Evolutionary conservation across 2,113 vertebrate species (phyloP), one percentile per base, ranked within the genome.

Genomic region (Catharus bicknelli): DNA sequence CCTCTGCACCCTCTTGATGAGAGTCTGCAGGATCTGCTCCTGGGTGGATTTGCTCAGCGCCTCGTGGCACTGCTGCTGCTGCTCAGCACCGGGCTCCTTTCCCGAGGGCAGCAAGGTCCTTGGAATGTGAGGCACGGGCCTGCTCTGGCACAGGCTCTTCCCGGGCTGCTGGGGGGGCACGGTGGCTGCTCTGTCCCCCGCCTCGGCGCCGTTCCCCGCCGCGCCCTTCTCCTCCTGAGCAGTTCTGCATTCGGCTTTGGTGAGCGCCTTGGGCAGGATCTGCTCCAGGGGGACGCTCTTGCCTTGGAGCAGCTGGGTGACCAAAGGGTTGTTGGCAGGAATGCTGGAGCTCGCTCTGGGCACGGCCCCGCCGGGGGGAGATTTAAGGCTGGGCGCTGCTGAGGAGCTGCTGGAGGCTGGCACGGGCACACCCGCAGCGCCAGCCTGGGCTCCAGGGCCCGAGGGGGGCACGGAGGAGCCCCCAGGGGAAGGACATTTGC

Each of bases 271-370:
- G 36, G 98, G 98, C 93, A 99, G 98, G 96, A 99, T 99, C 79
- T 99, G 98, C 94, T 99, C 99, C 95, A 99, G 85, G 4, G 99
- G 99, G 68, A 99, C 98, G 16, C 98, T 98, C 97, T 99, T 99
- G 59, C 99, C 99, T 88, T 99, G 99, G 48, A 99, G 98, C 45
- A 99, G 98, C 82, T 99, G 98, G 16, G 98, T 98, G 89, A 99
- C 99, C 86, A 99, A 95, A 27, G 99, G 99, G 95, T 99, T 99
- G 97, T 99, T 99, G 32, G 98, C 99, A 67, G 99, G 99, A 86
- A 99, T 99, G 58, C 96, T 99, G 91, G 98, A 98, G 95, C 96
- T 98, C 8, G 77, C 85, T 80, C 98, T 98, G 81, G 93, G 68
- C 55, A 93, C 51, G 38, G 97, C 81, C 18, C 93, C 97, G 0